Evolutionary conservation across 1,140 invertebrate genomes (phyloP).

Genomic region (Sitophilus oryzae): DNA sequence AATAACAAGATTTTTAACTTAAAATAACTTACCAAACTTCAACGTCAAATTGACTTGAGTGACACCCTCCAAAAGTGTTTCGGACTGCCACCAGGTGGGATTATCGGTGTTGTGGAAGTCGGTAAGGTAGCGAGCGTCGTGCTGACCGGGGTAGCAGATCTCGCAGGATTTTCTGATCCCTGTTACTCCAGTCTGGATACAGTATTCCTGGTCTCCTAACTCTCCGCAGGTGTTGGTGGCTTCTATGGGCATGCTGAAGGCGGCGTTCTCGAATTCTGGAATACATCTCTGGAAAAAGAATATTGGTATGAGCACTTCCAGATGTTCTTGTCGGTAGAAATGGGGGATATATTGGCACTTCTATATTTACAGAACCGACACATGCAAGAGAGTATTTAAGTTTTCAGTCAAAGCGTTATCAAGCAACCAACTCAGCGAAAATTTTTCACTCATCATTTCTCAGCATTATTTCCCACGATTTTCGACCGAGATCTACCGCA

Average conservation of each 20-base stretch:
- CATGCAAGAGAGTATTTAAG: no score
- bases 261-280: conserved; percentile 94
- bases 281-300: conserved; percentile 73
- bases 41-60: conserved; percentile 90
- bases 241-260: conserved; percentile 79
- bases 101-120: conserved; percentile 85
- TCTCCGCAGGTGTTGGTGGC: conserved; percentile 94
- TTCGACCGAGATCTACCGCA: no score
- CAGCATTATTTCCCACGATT: no score
- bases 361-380: no score
- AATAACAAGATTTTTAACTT: no score
- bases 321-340: no score
- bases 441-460: no score
- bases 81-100: conserved; percentile 97
- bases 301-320: no score
- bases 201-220: conserved; percentile 70
- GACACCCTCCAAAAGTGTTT: conserved; percentile 91
- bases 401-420: no score
- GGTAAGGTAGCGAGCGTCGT: conserved; percentile 77
- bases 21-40: conserved; percentile 64
- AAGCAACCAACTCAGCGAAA: no score
- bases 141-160: conserved; percentile 56
- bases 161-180: conserved; percentile 58
- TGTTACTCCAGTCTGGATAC: conserved; percentile 73
- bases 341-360: no score